Conservation (phyloP, 1,140 invertebrate species). For the Gonioctena quinquepunctata region DNA sequence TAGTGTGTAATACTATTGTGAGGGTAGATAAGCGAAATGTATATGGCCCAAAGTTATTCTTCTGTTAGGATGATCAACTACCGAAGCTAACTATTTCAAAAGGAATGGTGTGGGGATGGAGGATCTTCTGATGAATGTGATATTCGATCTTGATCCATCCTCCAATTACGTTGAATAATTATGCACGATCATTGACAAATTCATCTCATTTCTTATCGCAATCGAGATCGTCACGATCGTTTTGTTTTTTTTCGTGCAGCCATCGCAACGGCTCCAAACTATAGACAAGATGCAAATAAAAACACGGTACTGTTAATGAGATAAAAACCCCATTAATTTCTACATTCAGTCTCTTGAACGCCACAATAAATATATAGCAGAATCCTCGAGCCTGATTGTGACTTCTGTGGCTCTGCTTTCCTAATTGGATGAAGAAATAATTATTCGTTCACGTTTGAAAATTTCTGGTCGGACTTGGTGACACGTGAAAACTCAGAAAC, state of each 20-base stretch:
- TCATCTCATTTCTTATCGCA: not conserved
- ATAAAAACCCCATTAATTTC: conserved; percentile 47
- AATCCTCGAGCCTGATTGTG: conserved; percentile 32
- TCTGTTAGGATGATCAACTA: too few species aligned
- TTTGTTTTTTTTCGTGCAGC: not conserved
- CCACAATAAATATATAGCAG: conserved; percentile 47
- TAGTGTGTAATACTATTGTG: too few species aligned
- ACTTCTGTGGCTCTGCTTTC: conserved; percentile 33
- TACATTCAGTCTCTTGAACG: conserved; percentile 40
- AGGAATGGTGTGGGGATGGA: too few species aligned
- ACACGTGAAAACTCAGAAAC: not conserved
- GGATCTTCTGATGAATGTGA: too few species aligned
- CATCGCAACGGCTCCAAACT: not conserved
- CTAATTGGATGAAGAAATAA: conserved; percentile 47
- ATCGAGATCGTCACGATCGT: not conserved
- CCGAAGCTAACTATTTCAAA: too few species aligned
- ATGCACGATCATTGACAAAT: not conserved
- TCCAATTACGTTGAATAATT: not conserved
- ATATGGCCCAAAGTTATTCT: too few species aligned
- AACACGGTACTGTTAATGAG: conserved; percentile 41
- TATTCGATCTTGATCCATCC: too few species aligned
- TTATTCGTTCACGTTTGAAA: conserved; percentile 27
- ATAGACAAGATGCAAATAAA: conserved; percentile 36
- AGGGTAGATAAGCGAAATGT: too few species aligned
- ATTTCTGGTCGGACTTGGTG: not conserved